Evolutionary conservation across 2,113 vertebrate species (phyloP).

Genomic region (Callochromis pleurospilus): DNA sequence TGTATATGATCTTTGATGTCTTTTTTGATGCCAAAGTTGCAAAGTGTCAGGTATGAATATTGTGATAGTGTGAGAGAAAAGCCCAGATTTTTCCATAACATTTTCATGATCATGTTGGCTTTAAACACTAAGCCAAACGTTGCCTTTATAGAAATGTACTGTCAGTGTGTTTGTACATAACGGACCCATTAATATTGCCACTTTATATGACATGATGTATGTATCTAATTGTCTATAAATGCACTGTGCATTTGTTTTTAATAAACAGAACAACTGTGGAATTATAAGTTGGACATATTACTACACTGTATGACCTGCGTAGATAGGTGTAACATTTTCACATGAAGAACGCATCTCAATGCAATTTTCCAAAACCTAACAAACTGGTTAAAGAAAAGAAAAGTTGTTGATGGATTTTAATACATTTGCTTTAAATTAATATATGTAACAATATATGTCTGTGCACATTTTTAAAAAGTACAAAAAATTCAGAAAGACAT

Average conservation of each 20-base stretch:
- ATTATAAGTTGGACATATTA: neutral
- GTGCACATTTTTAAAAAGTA: neutral
- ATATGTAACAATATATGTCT: neutral
- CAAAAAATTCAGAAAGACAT: neutral
- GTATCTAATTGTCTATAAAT: conserved; percentile 17
- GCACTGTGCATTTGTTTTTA: conserved; percentile 26
- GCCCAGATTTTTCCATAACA: neutral
- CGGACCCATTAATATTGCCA: conserved; percentile 2
- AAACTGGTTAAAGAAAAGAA: neutral
- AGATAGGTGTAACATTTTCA: fast-evolving
- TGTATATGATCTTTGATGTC: neutral
- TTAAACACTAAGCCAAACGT: conserved; percentile 7
- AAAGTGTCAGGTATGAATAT: conserved; percentile 2
- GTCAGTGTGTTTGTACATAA: conserved; percentile 25
- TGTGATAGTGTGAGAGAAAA: neutral
- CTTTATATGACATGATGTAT: conserved; percentile 3
- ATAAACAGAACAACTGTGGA: conserved; percentile 19
- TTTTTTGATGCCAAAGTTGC: conserved; percentile 47
- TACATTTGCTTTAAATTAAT: fast-evolving
- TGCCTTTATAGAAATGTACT: conserved; percentile 56
- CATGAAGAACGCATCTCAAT: neutral
- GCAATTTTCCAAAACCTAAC: neutral
- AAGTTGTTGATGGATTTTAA: neutral
- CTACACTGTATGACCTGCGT: neutral
- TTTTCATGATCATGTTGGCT: conserved; percentile 1